A percentile compares a stretch with the other conserved stretches of the same genome.
These are phyloP conservation scores for Phataginus tricuspis DNA, from an alignment of 2,797 vertebrate genomes.

Conservation along the genomic window DNA sequence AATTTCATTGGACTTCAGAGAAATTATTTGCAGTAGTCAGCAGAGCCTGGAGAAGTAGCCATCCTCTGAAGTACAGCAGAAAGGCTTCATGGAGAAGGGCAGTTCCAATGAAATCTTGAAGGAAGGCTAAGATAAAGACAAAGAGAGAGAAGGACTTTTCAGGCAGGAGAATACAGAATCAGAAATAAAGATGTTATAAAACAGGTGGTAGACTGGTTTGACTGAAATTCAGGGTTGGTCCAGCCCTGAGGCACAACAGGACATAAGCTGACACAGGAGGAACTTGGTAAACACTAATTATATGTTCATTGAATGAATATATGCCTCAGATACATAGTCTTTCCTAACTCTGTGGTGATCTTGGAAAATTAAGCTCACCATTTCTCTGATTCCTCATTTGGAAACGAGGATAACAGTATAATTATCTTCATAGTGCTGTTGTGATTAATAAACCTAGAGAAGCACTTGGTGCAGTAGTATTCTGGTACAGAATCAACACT, in stretches of 20 bases:
- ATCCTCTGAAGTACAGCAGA: neutral
- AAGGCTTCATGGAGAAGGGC: neutral
- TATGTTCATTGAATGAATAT: neutral
- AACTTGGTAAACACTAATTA: fast-evolving
- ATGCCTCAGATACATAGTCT: neutral
- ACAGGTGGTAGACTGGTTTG: neutral
- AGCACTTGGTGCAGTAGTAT: neutral
- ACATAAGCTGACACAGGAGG: neutral
- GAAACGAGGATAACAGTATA: neutral
- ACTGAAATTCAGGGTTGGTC: neutral
- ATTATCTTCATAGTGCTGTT: neutral
- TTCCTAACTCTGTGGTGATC: neutral
- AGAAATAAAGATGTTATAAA: neutral
- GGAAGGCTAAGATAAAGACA: neutral
- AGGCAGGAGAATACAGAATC: neutral
- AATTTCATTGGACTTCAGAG: neutral
- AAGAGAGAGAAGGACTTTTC: neutral
- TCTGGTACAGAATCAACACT: neutral
- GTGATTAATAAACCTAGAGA: neutral
- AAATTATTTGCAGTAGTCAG: neutral
- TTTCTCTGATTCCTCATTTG: neutral
- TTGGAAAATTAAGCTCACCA: neutral
- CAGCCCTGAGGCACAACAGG: too few relatives aligned
- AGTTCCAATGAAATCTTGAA: neutral
- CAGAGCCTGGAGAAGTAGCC: neutral